phyloP scores from a whole-genome alignment of 2,888 invertebrate genomes.

The Cheilosia urbana region DNA sequence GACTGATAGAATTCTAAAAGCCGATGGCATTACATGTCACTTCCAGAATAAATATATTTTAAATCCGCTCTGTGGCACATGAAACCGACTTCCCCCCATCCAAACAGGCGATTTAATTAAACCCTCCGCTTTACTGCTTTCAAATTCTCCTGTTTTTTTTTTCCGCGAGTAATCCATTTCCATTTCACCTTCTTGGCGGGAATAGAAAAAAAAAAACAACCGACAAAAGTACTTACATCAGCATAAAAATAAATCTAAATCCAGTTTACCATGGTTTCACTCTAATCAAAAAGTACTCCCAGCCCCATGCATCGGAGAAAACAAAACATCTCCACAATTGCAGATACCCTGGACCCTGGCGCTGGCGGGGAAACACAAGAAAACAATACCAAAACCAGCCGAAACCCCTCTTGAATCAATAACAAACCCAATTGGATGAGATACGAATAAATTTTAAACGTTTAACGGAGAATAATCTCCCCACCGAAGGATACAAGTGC shows the following conservation, averaged over 20 bases:
- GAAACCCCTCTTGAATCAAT: conserved; percentile 48
- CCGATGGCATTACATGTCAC: too few species aligned
- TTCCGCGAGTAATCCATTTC: conserved; percentile 40
- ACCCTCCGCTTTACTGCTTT: conserved; percentile 37
- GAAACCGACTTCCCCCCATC: neutral
- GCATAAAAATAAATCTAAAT: conserved; percentile 70
- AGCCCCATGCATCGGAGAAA: conserved; percentile 22
- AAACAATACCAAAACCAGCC: neutral
- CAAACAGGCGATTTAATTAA: conserved; percentile 25
- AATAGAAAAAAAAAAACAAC: neutral
- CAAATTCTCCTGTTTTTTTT: conserved; percentile 1
- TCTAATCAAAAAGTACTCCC: conserved; percentile 53
- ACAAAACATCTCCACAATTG: conserved; percentile 23
- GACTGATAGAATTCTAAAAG: too few species aligned
- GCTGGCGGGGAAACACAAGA: neutral
- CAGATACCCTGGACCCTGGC: neutral
- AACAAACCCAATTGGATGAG: conserved; percentile 73
- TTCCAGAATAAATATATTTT: neutral
- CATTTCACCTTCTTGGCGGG: conserved; percentile 46
- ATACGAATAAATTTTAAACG: conserved; percentile 74
- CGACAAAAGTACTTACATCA: conserved; percentile 56
- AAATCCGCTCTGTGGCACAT: neutral
- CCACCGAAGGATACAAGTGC: conserved; percentile 49
- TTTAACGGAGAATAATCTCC: conserved; percentile 68
- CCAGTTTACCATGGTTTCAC: conserved; percentile 55